Evolutionary conservation across 2,797 vertebrate genomes (phyloP), one percentile per base, ranked within the genome.

Genomic region (Mallotus villosus): DNA sequence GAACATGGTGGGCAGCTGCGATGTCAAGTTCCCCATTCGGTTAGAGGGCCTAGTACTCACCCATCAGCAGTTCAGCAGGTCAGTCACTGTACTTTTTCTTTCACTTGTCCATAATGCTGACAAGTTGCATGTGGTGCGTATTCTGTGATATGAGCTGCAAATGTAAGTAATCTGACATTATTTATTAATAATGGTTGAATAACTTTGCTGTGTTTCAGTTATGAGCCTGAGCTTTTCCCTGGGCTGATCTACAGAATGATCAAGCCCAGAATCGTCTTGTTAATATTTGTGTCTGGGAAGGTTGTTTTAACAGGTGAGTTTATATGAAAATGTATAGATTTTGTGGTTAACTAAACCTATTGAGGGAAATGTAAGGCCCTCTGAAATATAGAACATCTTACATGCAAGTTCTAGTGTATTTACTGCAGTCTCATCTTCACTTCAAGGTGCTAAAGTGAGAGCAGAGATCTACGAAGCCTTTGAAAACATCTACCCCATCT

Each of bases 231-330:
- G 87, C 92, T 99, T 84, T 99, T 99, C 92, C 97, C 98, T 77
- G 98, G 98, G 63, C 91, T 99, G 90, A 99, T 99, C 89, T 99
- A 99, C 90, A 94, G 98, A 90, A 99, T 99, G 98, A 99, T 99
- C 92, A 99, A 99, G 87, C 97, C 98, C 81, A 95, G 98, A 94
- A 99, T 99, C 67, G 98, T 99, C 68, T 90, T 99, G 72, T 94
- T 99, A 82, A 99, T 99, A 90, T 99, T 99, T 89, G 98, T 99
- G 83, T 99, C 98, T 82, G 98, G 98, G 82, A 99, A 99, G 91
- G 98, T 99, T 81, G 98, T 99, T 82, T 94, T 99, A 85, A 99
- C 98, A 84, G 98, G 98, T 99, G 90, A 94, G 93, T 27, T 21
- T 25, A 63, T 32, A 25, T 17, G 51, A 55, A n/a, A 55, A 55